Conservation (phyloP, 2,888 invertebrate genomes). For the Dryococelus australis region DNA sequence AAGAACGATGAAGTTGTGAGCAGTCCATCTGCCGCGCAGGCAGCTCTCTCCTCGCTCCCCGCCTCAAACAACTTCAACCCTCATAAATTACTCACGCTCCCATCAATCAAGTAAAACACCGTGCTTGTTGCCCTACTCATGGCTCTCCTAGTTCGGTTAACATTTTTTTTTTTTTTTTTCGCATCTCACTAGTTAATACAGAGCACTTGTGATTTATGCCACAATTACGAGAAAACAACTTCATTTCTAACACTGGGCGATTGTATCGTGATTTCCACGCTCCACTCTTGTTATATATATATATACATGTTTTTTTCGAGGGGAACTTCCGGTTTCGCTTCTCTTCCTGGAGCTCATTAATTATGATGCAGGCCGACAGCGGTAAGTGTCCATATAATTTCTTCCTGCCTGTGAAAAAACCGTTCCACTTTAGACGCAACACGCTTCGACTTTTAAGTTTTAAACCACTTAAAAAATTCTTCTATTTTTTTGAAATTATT, state of each 20-base stretch:
- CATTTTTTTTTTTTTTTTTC: neutral
- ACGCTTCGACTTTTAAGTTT: no score
- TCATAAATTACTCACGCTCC: neutral
- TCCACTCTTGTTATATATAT: neutral
- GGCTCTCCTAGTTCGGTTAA: neutral
- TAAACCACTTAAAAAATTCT: no score
- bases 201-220: constrained; percentile 9
- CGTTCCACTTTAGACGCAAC: no score
- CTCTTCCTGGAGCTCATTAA: neutral
- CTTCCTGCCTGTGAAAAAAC: no score
- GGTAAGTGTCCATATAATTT: neutral
- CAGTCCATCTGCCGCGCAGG: constrained; percentile 16
- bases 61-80: neutral
- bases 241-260: neutral
- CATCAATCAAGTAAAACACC: neutral
- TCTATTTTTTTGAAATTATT: no score
- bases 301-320: no score
- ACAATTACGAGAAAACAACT: constrained; percentile 2
- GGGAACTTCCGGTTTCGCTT: neutral
- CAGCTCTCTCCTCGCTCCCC: neutral
- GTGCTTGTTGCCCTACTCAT: neutral
- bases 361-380: neutral
- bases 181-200: neutral
- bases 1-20: neutral
- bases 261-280: neutral